Conservation (phyloP, 1,140 invertebrate genomes). For the Drosophila pseudoobscura region DNA sequence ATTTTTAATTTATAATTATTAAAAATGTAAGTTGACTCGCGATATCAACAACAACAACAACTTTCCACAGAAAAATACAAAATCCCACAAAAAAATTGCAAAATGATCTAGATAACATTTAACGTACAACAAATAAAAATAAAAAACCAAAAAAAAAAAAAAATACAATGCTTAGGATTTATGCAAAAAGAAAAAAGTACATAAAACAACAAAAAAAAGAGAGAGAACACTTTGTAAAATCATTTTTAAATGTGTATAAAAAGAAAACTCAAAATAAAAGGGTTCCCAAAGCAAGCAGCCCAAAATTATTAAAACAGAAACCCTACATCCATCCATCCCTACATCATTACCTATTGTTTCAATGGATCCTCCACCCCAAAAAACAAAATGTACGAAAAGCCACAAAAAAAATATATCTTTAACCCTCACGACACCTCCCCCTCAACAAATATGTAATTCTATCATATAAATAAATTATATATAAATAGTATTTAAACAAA, state of each 20-base stretch:
- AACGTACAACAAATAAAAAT: conserved; percentile 46
- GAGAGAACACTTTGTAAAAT: conserved; percentile 68
- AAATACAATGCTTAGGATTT: conserved; percentile 54
- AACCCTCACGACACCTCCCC: conserved; percentile 35
- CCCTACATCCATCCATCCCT: conserved; percentile 51
- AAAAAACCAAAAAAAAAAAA: conserved; percentile 41
- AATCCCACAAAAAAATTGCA: conserved; percentile 54
- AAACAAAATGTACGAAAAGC: conserved; percentile 26
- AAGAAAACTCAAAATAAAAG: conserved; percentile 37
- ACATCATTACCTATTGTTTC: conserved; percentile 67
- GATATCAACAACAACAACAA: conserved; percentile 33
- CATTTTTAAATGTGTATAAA: conserved; percentile 76
- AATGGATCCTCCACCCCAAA: conserved; percentile 36
- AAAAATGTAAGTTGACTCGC: conserved; percentile 47
- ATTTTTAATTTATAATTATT: conserved; percentile 68
- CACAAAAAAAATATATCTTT: conserved; percentile 23
- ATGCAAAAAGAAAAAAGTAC: conserved; percentile 31
- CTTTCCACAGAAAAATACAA: conserved; percentile 37
- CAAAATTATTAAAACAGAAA: conserved; percentile 34
- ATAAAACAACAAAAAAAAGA: conserved; percentile 16
- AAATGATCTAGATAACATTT: conserved; percentile 44
- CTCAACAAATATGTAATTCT: conserved; percentile 75
- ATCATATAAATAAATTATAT: conserved; percentile 82
- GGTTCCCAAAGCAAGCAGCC: conserved; percentile 27
- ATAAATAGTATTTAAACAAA: conserved; percentile 78